Conservation (phyloP, 1,140 invertebrate genomes). For the Tetramorium simillimum region DNA sequence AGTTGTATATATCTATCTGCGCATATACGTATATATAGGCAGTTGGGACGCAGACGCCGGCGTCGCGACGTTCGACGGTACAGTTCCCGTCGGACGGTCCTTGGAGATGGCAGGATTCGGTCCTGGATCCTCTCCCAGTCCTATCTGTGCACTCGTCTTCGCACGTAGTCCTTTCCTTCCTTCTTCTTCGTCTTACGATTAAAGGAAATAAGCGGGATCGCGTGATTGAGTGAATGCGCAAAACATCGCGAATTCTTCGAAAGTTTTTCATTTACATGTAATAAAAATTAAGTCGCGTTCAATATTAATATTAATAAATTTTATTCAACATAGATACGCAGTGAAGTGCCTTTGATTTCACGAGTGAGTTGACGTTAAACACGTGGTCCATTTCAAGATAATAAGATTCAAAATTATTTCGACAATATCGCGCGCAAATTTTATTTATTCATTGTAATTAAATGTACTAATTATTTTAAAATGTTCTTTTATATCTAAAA, state of each 20-base stretch:
- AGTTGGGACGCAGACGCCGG: constrained; percentile 81
- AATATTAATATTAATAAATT: neutral
- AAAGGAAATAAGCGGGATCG: constrained; percentile 1
- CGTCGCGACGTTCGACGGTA: constrained; percentile 84
- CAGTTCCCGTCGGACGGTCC: constrained; percentile 83
- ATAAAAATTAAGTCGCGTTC: constrained; percentile 18
- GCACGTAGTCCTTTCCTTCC: constrained; percentile 57
- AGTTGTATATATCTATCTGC: constrained; percentile 52
- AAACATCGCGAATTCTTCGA: neutral
- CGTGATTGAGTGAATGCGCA: constrained; percentile 29
- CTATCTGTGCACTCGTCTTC: constrained; percentile 77
- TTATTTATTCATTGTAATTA: neutral
- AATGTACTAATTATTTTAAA: neutral
- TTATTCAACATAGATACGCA: neutral
- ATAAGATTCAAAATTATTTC: neutral
- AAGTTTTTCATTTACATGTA: neutral
- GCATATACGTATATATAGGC: constrained; percentile 68
- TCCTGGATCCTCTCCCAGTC: constrained; percentile 76
- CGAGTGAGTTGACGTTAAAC: constrained; percentile 17
- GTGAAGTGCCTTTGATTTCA: constrained; percentile 62
- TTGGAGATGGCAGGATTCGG: constrained; percentile 81
- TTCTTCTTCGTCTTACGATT: constrained; percentile 33
- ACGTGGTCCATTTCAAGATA: neutral
- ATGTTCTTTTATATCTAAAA: neutral
- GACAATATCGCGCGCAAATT: neutral